Base-by-base conservation (phyloP, 2,888 invertebrate species). In the Podabrus alpinus region DNA sequence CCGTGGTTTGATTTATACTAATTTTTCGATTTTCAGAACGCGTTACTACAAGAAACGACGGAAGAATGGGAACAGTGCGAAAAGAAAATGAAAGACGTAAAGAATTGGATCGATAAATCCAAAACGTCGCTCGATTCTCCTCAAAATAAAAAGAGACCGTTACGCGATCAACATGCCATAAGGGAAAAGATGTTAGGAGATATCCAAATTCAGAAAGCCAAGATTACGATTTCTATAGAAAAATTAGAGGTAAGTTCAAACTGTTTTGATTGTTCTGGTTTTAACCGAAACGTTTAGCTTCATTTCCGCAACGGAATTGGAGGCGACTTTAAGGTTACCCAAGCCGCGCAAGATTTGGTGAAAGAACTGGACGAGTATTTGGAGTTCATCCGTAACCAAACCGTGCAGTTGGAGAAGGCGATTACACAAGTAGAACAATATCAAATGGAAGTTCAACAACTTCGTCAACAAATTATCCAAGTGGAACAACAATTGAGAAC, bases 41-140 rank as follows among this genome's bases (percentile, higher is more conserved):
- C 95, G 66, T 88, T 96, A 81, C 90, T 97, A 76, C 95, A 95
- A 90, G 97, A 97, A 88, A 93, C 96, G 70, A 94, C 95, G 67
- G 97, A 97, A 86, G 97, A 97, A 89, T 97, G 97, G 96, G 97
- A 97, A 86, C 95, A 97, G 87, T 97, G 97, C 88, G 97, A 97
- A 88, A 94, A 92, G 86, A 97, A 98, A 87, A 91, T 97, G 86
- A 95, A 95, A 86, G 97, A 97, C 82, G 95, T 95, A 66, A 93
- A 92, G 76, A 90, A 91, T 79, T 98, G 97, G 97, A 92, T 97
- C 81, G 97, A 97, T 77, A 96, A 96, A 84, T 93, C 96, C 9
- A 90, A 92, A 79, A 91, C 92, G 80, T 90, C 92, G 68, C 86
- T 97, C 66, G 96, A 95, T 73, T 92, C 95, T 45, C 92, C 94